Evolutionary conservation across 2,113 vertebrate genomes (phyloP).

Genomic region (Ctenomys sociabilis): DNA sequence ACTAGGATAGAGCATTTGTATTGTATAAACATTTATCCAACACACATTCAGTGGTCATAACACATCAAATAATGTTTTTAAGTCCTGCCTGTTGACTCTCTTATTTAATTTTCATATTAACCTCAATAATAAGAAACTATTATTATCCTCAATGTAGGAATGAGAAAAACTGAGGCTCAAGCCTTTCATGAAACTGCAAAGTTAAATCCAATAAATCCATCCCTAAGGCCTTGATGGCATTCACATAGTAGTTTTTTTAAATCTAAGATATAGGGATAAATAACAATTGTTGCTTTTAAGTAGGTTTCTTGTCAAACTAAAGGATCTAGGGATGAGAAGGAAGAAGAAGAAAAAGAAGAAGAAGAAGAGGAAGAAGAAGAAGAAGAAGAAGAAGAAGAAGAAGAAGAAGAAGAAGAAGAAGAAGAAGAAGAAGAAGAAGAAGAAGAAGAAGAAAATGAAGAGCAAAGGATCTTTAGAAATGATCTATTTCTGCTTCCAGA

Average conservation of each 20-base stretch:
- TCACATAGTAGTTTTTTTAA: not conserved
- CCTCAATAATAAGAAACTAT: not conserved
- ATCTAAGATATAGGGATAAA: not conserved
- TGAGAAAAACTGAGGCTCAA: not conserved
- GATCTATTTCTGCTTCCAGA: slow-evolving; percentile 10
- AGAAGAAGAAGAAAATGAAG: accelerated
- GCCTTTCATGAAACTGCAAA: not conserved
- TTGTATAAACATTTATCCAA: not conserved
- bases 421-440: accelerated
- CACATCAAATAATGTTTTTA: not conserved
- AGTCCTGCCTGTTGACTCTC: not conserved
- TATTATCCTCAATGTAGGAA: not conserved
- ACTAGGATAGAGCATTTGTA: not conserved
- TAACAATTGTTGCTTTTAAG: slow-evolving; percentile 1
- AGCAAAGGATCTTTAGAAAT: not conserved
- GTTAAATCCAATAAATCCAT: not conserved
- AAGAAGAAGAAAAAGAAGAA: accelerated
- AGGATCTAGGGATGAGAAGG: not conserved
- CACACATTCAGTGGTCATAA: not conserved
- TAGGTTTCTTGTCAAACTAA: not conserved
- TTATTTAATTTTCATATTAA: not conserved
- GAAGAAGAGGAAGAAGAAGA: too few relatives aligned
- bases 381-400: accelerated
- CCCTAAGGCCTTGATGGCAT: not conserved
- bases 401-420: not conserved